These are phyloP conservation scores for Caenorhabditis imperialis DNA, from an alignment of 2,888 invertebrate species.

Conservation along the genomic window DNA sequence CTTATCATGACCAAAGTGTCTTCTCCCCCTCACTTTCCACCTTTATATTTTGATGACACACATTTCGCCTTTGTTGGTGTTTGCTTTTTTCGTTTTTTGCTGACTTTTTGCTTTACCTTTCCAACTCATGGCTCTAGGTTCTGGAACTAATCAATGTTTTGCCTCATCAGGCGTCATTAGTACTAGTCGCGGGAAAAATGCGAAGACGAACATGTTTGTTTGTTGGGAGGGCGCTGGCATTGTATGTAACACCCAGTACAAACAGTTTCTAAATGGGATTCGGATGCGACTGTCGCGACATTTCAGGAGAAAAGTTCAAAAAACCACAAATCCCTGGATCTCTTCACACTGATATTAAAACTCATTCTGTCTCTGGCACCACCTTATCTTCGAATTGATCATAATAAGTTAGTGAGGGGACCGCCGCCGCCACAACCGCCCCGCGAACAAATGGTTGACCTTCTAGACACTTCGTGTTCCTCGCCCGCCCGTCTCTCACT, in stretches of 20 bases:
- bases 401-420: slow-evolving; percentile 38
- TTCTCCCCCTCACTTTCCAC: no score
- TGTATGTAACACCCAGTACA: slow-evolving; percentile 55
- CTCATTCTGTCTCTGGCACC: slow-evolving; percentile 22
- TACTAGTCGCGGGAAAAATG: neutral
- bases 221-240: slow-evolving; percentile 52
- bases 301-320: no score
- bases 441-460: slow-evolving; percentile 50
- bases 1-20: no score
- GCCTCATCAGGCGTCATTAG: no score
- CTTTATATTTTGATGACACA: slow-evolving; percentile 37
- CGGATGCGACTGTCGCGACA: no score
- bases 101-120: no score
- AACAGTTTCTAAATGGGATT: slow-evolving; percentile 48
- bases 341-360: no score
- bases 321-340: neutral
- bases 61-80: slow-evolving; percentile 20
- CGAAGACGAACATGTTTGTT: slow-evolving; percentile 25
- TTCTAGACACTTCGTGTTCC: slow-evolving; percentile 47
- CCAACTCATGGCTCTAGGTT: no score
- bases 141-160: no score
- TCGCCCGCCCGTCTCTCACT: slow-evolving; percentile 19
- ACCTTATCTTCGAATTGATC: slow-evolving; percentile 46
- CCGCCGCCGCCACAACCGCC: slow-evolving; percentile 13
- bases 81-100: no score